A percentile compares a stretch with the other conserved stretches of the same genome.
Conservation (phyloP, 2,888 invertebrate genomes). For the Agrotis segetum region DNA sequence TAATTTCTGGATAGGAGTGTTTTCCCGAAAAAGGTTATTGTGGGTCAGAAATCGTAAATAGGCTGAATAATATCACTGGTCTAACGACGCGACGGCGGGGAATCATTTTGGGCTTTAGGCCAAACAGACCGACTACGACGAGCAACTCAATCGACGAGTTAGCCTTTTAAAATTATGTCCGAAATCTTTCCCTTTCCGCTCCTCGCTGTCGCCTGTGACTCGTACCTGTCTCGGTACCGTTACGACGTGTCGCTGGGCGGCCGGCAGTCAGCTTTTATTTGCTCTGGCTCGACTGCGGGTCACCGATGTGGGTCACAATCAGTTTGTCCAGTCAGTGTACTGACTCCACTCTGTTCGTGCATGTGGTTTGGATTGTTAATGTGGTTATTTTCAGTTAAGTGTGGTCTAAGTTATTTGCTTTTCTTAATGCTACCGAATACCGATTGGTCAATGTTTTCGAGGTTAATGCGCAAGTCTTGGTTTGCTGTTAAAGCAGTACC, state of each 20-base stretch:
- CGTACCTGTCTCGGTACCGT: constrained; percentile 67
- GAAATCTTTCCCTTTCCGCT: neutral
- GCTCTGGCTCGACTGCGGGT: constrained; percentile 61
- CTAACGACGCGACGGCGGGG: too few species aligned
- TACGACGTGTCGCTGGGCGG: constrained; percentile 68
- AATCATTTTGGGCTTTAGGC: too few species aligned
- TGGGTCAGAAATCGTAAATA: too few species aligned
- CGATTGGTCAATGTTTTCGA: neutral
- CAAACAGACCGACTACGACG: too few species aligned
- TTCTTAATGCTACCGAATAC: neutral
- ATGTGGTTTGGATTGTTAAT: constrained; percentile 2
- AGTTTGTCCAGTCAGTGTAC: constrained; percentile 54
- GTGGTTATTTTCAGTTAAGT: neutral
- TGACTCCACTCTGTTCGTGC: constrained; percentile 28
- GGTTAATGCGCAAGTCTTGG: neutral
- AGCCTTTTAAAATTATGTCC: neutral
- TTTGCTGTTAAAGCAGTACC: neutral
- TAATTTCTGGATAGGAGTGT: too few species aligned
- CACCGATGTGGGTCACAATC: constrained; percentile 67
- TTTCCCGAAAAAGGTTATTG: too few species aligned
- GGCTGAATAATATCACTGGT: too few species aligned
- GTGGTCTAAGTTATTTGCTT: neutral
- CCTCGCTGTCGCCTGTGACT: constrained; percentile 30
- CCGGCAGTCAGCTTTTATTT: constrained; percentile 70
- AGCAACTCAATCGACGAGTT: neutral